Conservation (phyloP, 1,140 invertebrate genomes). For the Akabosia matsudoensis region DNA sequence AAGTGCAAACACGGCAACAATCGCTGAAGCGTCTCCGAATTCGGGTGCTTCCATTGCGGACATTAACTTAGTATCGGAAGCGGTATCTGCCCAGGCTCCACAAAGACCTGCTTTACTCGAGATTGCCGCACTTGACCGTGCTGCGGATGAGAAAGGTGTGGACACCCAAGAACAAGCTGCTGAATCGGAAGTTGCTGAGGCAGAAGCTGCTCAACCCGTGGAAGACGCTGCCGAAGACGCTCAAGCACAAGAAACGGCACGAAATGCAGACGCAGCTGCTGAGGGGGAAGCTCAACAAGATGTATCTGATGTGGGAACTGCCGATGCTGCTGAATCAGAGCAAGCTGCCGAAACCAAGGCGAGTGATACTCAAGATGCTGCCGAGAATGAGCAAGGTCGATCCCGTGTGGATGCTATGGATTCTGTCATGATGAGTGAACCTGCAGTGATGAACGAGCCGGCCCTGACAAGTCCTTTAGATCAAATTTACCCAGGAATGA, state of each 20-base stretch:
- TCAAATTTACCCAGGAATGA: neutral
- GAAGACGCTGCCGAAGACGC: neutral
- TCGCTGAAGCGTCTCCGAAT: no score
- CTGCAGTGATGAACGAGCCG: neutral
- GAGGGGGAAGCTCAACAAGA: no score
- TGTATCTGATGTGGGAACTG: neutral
- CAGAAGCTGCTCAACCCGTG: neutral
- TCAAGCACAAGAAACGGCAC: neutral
- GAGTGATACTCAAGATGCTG: neutral
- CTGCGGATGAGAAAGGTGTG: no score
- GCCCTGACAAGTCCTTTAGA: neutral
- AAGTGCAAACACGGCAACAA: no score
- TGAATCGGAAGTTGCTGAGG: neutral
- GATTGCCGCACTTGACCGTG: no score
- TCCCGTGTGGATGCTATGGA: neutral
- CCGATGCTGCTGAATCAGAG: neutral
- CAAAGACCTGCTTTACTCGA: no score
- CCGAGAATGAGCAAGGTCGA: neutral
- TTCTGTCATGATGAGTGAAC: neutral
- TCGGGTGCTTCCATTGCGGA: no score
- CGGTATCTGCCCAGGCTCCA: no score
- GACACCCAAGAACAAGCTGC: neutral
- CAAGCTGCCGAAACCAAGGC: neutral
- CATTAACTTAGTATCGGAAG: no score
- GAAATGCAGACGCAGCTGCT: neutral